Evolutionary conservation across 2,113 vertebrate species (phyloP).

Genomic region (Anguilla rostrata): DNA sequence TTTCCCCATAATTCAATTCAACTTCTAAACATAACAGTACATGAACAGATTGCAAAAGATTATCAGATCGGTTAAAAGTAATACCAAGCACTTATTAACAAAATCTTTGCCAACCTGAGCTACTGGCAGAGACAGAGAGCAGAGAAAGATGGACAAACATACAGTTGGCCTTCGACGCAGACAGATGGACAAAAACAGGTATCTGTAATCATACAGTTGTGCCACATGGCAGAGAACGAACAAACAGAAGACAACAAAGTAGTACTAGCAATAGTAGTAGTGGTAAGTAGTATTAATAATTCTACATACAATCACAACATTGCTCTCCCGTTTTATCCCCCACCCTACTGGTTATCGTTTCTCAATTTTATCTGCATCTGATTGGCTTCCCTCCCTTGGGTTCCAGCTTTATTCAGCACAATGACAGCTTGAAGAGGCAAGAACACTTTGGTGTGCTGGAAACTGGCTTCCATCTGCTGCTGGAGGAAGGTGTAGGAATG

Average conservation of each 20-base stretch:
- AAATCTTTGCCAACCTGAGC: slow-evolving; percentile 59
- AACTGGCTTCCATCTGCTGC: not conserved
- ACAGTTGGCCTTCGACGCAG: slow-evolving; percentile 39
- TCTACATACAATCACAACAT: slow-evolving; percentile 23
- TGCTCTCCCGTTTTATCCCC: slow-evolving; percentile 37
- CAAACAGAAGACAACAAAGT: slow-evolving; percentile 41
- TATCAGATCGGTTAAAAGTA: slow-evolving; percentile 88
- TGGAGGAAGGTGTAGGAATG: slow-evolving; percentile 11
- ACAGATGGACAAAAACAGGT: slow-evolving; percentile 36
- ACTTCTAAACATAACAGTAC: slow-evolving; percentile 67
- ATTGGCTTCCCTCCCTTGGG: not conserved
- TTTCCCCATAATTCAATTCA: slow-evolving; percentile 57
- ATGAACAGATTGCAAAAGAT: slow-evolving; percentile 83
- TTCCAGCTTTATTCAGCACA: not conserved
- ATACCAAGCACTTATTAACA: slow-evolving; percentile 81
- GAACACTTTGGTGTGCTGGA: not conserved
- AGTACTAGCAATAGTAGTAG: slow-evolving; percentile 41
- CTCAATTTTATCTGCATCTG: not conserved
- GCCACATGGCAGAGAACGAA: slow-evolving; percentile 54
- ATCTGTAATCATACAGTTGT: slow-evolving; percentile 54
- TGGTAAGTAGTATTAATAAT: slow-evolving; percentile 46
- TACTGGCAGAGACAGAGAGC: slow-evolving; percentile 53
- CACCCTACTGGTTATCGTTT: slow-evolving; percentile 19
- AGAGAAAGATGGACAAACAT: slow-evolving; percentile 55
- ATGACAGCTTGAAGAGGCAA: not conserved